Conservation (phyloP, 2,888 invertebrate genomes). For the Macropis europaea region DNA sequence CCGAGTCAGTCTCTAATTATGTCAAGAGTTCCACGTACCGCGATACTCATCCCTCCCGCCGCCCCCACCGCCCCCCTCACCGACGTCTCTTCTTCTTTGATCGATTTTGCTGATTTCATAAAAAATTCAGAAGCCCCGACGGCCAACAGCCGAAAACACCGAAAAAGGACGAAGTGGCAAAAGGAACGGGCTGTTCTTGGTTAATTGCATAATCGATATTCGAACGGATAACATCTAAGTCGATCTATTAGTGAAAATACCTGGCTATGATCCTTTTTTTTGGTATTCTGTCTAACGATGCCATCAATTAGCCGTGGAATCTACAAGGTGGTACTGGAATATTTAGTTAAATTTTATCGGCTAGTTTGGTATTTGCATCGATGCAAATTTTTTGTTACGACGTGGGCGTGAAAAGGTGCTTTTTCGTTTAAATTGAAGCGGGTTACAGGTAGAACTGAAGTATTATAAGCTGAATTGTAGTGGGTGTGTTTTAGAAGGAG, state of each 20-base stretch:
- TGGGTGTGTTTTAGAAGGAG: too few relatives aligned
- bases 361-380: too few relatives aligned
- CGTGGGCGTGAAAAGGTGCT: too few relatives aligned
- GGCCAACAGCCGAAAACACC: too few relatives aligned
- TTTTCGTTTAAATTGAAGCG: too few relatives aligned
- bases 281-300: neutral
- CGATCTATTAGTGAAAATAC: neutral
- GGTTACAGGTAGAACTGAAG: too few relatives aligned
- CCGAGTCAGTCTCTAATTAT: conserved; percentile 69
- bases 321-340: too few relatives aligned
- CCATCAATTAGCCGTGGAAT: conserved; percentile 4
- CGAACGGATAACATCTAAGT: neutral
- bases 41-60: conserved; percentile 45
- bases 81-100: conserved; percentile 23
- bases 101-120: conserved; percentile 33
- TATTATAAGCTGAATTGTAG: too few relatives aligned
- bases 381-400: too few relatives aligned
- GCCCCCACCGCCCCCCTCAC: conserved; percentile 5
- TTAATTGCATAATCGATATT: conserved; percentile 16
- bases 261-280: neutral
- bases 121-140: conserved; percentile 2
- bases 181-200: too few relatives aligned
- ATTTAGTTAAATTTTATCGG: too few relatives aligned
- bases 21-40: conserved; percentile 39
- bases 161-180: too few relatives aligned